A percentile compares a stretch with the other conserved stretches of the same genome.
Conservation (phyloP, 1,140 invertebrate species). For the Copidosoma floridanum region DNA sequence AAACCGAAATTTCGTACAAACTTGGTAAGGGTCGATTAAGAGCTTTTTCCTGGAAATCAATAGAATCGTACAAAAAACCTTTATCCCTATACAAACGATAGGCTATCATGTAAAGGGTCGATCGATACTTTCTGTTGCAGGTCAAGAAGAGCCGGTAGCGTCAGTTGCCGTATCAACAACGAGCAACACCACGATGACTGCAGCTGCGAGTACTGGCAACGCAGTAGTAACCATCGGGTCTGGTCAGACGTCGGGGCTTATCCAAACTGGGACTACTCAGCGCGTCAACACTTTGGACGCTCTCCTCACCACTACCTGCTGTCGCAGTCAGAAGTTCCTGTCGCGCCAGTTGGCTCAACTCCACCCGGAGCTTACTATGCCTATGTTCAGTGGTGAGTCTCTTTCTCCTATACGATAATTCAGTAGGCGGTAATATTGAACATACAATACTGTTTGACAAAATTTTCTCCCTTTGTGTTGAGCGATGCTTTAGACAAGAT, state of each 20-base stretch:
- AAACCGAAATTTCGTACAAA: too few species aligned
- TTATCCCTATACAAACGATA: too few species aligned
- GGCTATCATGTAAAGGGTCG: too few species aligned
- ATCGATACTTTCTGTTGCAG: not conserved
- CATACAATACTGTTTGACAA: too few species aligned
- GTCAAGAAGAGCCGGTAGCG: not conserved
- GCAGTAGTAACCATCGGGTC: slow-evolving; percentile 46
- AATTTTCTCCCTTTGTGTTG: too few species aligned
- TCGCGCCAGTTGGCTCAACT: slow-evolving; percentile 88
- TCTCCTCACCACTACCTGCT: slow-evolving; percentile 82
- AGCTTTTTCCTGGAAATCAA: too few species aligned
- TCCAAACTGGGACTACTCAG: not conserved
- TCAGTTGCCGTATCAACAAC: not conserved
- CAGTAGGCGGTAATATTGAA: too few species aligned
- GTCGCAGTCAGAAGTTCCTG: slow-evolving; percentile 86
- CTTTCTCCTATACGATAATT: too few species aligned
- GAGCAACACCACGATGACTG: not conserved
- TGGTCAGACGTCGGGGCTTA: slow-evolving; percentile 49
- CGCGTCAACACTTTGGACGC: slow-evolving; percentile 69
- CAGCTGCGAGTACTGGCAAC: not conserved
- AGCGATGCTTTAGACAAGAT: too few species aligned
- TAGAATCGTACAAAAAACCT: too few species aligned
- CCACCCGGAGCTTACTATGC: slow-evolving; percentile 97
- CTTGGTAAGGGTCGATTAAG: too few species aligned
- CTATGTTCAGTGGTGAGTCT: slow-evolving; percentile 93